Base-by-base conservation (phyloP, 1,140 invertebrate species). In the Aleiodes sp. region DNA sequence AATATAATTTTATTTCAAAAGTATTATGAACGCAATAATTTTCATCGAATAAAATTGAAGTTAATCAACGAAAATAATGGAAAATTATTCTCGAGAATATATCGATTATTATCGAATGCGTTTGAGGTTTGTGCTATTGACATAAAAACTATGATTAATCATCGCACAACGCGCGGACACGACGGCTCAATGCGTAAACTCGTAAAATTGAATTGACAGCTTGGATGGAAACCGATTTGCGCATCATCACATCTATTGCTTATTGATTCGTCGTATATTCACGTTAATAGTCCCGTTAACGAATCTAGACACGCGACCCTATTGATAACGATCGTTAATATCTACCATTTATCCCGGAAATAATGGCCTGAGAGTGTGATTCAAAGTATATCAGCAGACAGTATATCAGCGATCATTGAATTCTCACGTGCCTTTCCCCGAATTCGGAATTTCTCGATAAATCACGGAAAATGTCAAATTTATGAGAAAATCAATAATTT, bases 201-300 rank as follows among this genome's bases (percentile, higher is more conserved):
- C 78, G 74, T 78, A 77, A 79, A 79, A 78, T 76, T 19, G 68
- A 69, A 39, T 66, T 56, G 71, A 70, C 71, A 68, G 74, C 73
- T 62, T n/a, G 26, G 39, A 26, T 28, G 26, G 56, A 63, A 37
- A 57, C 41, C 68, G 60, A 21, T 62, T 19, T 19, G 2, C 24
- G 31, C 41, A 57, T 69, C 46, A 52, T 52, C 46, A 52, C 46
- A 62, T 26, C 16, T 9, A 21, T 14, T 41, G 65, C 77, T 78
- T 76, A 80, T 80, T 75, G 77, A 80, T 78, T 80, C 60, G 73
- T 75, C 74, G 71, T 78, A 78, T 74, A 76, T 78, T 68, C 66
- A 69, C 26, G 67, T 70, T 73, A 76, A 71, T 70, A 66, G 74
- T 74, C 68, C 68, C 70, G 75, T 76, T 75, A 78, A 74, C 67